Percentiles rank a stretch among this genome's conserved stretches.
phyloP scores from a whole-genome alignment of 2,888 invertebrate species.

The Tiphia femorata region DNA sequence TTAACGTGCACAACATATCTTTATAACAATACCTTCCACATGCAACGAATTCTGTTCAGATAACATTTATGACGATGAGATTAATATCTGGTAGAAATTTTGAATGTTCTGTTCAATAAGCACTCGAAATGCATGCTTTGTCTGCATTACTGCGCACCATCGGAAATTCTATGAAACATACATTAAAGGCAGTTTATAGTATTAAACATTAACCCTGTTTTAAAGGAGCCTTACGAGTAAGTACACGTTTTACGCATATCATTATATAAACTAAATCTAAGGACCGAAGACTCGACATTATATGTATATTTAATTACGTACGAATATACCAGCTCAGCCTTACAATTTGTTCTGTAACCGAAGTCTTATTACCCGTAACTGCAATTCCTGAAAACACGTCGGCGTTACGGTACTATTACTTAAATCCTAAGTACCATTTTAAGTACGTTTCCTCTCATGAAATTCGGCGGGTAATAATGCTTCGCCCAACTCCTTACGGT shows the following conservation, averaged over 20 bases:
- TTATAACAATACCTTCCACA: constrained; percentile 23
- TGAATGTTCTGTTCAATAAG: neutral
- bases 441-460: constrained; percentile 1
- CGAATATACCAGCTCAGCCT: constrained; percentile 47
- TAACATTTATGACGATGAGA: neutral
- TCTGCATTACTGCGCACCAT: constrained; percentile 11
- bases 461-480: constrained; percentile 8
- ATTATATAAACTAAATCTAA: constrained; percentile 17
- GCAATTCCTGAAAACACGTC: constrained; percentile 16
- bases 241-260: constrained; percentile 19
- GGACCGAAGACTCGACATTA: constrained; percentile 21
- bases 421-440: neutral
- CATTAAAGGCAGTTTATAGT: constrained; percentile 44
- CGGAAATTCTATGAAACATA: constrained; percentile 28
- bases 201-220: constrained; percentile 44
- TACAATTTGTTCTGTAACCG: constrained; percentile 50
- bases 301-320: constrained; percentile 33
- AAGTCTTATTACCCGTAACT: constrained; percentile 32
- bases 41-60: neutral
- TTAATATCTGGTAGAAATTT: neutral
- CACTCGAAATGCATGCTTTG: constrained; percentile 1
- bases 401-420: too few species aligned
- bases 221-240: constrained; percentile 36
- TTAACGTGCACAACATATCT: constrained; percentile 31
- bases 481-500: constrained; percentile 13